A percentile compares a stretch with the other conserved stretches of the same genome.
Evolutionary conservation across 92 coral and sea anemone species (phyloP).

Genomic region (Pocillopora meandrina): DNA sequence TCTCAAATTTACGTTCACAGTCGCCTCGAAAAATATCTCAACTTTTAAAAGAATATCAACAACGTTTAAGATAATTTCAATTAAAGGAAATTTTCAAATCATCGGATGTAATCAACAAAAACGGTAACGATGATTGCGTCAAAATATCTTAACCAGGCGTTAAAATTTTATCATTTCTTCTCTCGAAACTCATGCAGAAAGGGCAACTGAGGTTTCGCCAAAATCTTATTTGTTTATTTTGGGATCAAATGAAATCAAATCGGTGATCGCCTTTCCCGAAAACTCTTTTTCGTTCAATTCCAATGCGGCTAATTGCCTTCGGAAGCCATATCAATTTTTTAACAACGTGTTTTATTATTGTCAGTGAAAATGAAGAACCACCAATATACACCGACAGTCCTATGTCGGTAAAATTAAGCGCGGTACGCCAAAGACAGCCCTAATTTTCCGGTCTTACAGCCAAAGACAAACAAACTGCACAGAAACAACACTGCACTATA

Average conservation of each 20-base stretch:
- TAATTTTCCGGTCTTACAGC: slow-evolving; percentile 8
- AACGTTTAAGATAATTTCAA: neutral
- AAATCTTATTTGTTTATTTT: neutral
- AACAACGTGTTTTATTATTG: neutral
- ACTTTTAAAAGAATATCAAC: neutral
- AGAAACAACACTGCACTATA: neutral
- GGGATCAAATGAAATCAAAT: neutral
- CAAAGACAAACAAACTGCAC: slow-evolving; percentile 8
- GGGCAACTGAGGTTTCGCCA: neutral
- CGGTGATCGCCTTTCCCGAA: neutral
- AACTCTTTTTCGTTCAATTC: neutral
- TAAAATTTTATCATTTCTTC: neutral
- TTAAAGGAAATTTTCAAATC: neutral
- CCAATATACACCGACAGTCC: slow-evolving; percentile 8
- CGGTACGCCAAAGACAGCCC: neutral
- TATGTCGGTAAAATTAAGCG: slow-evolving; percentile 2
- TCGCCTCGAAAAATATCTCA: slow-evolving; percentile 6
- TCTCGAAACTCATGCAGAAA: neutral
- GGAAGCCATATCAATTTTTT: slow-evolving; percentile 16
- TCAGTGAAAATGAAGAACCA: neutral
- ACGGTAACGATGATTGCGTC: slow-evolving; percentile 2
- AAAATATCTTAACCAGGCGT: neutral
- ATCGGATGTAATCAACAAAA: slow-evolving; percentile 4
- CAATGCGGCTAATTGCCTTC: slow-evolving; percentile 8
- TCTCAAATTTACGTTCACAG: neutral